Conservation (phyloP, 2,113 vertebrate genomes). For the Nestor notabilis region DNA sequence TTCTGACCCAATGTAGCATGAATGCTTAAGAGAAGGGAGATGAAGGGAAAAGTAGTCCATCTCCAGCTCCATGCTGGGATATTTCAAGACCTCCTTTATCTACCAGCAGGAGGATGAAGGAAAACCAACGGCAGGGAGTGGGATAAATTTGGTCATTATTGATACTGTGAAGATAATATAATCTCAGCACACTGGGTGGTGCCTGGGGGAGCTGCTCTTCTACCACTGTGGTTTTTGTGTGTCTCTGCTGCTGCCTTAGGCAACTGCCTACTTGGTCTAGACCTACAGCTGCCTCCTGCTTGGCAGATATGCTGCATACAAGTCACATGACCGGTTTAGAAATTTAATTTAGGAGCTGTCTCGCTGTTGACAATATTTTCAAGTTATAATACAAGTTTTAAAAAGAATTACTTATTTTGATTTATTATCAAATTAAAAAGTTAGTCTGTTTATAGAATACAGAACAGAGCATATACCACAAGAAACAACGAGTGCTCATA, state of each 20-base stretch:
- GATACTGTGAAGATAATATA: neutral
- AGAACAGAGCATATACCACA: neutral
- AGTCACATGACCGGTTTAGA: neutral
- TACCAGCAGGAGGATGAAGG: neutral
- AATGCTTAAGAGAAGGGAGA: neutral
- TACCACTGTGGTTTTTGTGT: neutral
- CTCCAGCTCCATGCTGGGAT: neutral
- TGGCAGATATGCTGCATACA: neutral
- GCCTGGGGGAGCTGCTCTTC: neutral
- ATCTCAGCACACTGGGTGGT: neutral
- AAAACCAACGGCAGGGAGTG: neutral
- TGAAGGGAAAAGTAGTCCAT: neutral
- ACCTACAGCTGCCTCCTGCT: neutral
- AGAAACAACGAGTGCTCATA: neutral
- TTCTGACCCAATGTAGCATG: neutral
- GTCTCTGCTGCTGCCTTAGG: neutral
- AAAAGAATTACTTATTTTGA: neutral
- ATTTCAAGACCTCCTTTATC: neutral
- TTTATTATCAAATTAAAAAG: neutral
- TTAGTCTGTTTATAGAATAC: neutral
- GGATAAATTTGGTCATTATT: neutral
- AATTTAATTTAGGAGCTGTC: neutral
- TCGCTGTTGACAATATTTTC: neutral
- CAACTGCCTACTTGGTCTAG: neutral
- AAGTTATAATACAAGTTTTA: neutral